Conservation (phyloP, 2,797 vertebrate species). For the Arnoldichthys spilopterus region DNA sequence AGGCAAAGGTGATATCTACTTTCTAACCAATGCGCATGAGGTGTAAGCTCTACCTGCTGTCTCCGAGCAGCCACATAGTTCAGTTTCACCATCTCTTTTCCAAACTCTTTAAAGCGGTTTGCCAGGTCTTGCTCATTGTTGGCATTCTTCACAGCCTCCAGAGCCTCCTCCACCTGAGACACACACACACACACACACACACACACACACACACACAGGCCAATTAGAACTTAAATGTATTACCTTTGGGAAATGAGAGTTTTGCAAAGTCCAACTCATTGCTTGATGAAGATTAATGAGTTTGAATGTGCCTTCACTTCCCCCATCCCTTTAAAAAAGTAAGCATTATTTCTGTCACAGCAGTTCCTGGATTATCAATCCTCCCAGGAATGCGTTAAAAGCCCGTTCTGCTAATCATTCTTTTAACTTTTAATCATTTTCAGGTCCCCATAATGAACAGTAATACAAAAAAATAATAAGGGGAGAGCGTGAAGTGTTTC, state of each 20-base stretch:
- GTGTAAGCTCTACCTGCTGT: slow-evolving; percentile 85
- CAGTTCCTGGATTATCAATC: not conserved
- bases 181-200: slow-evolving; percentile 33
- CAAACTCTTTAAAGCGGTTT: slow-evolving; percentile 97
- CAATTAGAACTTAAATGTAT: slow-evolving; percentile 13
- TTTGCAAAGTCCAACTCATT: slow-evolving; percentile 9
- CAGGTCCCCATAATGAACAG: not conserved
- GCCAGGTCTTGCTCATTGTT: slow-evolving; percentile 98
- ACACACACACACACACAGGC: slow-evolving; percentile 33
- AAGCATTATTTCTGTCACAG: not conserved
- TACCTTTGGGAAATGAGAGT: not conserved
- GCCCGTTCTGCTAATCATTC: slow-evolving; percentile 15
- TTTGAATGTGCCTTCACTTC: not conserved
- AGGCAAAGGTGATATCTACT: no score
- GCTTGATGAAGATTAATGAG: slow-evolving; percentile 21
- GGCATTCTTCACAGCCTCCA: slow-evolving; percentile 95
- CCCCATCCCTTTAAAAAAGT: not conserved
- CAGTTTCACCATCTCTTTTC: slow-evolving; percentile 98
- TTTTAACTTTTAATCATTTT: not conserved
- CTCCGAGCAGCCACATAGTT: slow-evolving; percentile 96
- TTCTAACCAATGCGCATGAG: not conserved
- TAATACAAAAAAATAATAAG: not conserved
- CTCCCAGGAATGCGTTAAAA: slow-evolving; percentile 2
- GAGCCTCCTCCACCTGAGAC: slow-evolving; percentile 91
- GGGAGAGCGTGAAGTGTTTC: not conserved